phyloP scores from a whole-genome alignment of 2,797 vertebrate genomes.

The Pseudochirops corinnae region DNA sequence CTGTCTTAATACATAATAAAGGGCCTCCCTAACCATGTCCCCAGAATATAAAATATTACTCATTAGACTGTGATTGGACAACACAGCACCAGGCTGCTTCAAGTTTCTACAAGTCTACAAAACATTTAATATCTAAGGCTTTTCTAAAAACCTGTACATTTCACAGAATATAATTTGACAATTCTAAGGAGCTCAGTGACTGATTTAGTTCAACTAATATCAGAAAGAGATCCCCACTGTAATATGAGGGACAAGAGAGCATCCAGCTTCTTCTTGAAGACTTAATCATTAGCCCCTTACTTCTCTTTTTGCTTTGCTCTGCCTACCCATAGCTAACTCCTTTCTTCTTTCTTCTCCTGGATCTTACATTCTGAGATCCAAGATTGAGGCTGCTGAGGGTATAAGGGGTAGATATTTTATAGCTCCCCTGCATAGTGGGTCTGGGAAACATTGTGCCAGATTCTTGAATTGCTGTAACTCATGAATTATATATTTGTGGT shows the following conservation, averaged over 20 bases:
- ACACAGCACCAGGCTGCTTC: not conserved
- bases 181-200: not conserved
- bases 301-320: not conserved
- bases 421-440: not conserved
- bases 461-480: not conserved
- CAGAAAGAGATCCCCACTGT: not conserved
- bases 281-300: not conserved
- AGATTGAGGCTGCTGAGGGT: not conserved
- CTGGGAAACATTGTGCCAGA: not conserved
- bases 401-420: not conserved
- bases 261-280: not conserved
- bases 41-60: not conserved
- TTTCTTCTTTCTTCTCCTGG: not conserved
- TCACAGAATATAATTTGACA: not conserved
- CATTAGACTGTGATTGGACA: not conserved
- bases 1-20: not conserved
- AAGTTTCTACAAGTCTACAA: not conserved
- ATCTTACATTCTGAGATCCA: not conserved
- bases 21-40: not conserved
- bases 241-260: not conserved
- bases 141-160: not conserved
- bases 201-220: not conserved
- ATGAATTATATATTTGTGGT: slow-evolving; percentile 10
- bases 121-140: not conserved
- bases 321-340: not conserved